Evolutionary conservation across 2,113 vertebrate genomes (phyloP), one percentile per base, ranked within the genome.

Genomic region (Thinocorus orbignyianus): DNA sequence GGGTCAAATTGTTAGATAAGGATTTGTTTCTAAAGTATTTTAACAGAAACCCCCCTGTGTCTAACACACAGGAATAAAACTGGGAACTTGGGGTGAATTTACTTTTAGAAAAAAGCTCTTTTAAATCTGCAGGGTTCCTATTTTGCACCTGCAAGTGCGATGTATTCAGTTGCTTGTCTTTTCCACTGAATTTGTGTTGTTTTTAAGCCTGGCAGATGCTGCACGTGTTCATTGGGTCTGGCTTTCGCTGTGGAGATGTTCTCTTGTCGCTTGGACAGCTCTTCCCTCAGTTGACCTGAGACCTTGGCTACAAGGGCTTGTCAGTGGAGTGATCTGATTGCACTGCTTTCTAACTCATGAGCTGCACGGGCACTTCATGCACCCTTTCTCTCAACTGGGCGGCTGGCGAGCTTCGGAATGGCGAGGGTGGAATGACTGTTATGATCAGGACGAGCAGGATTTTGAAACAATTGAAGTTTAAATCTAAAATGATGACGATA

Each of bases 381-480:
- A 80, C 30, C 65, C 52, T 61, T 37, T 88, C 86, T 88, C 71
- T 66, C 28, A 66, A 61, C 61, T 57, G 19, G 28, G 58, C 80
- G 78, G 72, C 76, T 20, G 87, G 68, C 7, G 3, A 95, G 80
- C 76, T 69, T 78, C 14, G 1, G 81, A 61, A 33, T 25, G 81
- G 92, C 93, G n/a, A 35, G 88, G 90, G 5, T 30, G 55, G 82
- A 83, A 72, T 91, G 87, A 37, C 49, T 87, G 66, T 33, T 70
- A 41, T 28, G 69, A 79, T 90, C 91, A 92, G 88, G 89, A 81
- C 55, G 73, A 88, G 55, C 51, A 78, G 70, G 92, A 51, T 78
- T 78, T 86, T 72, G 90, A 94, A 97, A 90, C 97, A 94, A 78
- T 91, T 96, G 96, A 97, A 97, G 71, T 98, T 98, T 96, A 96